These are phyloP conservation scores for Grapholita molesta DNA, from an alignment of 1,140 invertebrate species.

Conservation along the genomic window DNA sequence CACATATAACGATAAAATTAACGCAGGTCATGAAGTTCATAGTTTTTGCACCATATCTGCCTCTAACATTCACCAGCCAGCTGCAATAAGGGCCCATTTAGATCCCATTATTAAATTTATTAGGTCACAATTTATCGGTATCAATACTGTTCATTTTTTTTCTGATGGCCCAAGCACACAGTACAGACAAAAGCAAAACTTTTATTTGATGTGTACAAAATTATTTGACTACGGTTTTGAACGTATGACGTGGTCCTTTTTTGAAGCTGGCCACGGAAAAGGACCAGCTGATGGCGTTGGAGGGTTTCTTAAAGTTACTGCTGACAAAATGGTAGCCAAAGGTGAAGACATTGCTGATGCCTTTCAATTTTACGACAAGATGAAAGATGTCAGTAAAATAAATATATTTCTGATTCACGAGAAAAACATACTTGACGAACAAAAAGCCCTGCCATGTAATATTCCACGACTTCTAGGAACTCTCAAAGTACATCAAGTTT, in stretches of 20 bases:
- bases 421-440: neutral
- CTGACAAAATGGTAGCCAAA: conserved; percentile 25
- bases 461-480: conserved; percentile 19
- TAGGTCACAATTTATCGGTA: conserved; percentile 5
- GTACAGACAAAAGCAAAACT: conserved; percentile 32
- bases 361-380: conserved; percentile 17
- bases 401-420: conserved; percentile 18
- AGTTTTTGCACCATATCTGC: conserved; percentile 36
- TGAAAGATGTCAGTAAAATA: conserved; percentile 21
- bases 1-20: neutral
- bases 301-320: conserved; percentile 27
- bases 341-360: conserved; percentile 24
- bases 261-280: conserved; percentile 32
- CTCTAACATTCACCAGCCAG: conserved; percentile 23
- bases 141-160: conserved; percentile 34
- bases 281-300: conserved; percentile 30
- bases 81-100: conserved; percentile 35
- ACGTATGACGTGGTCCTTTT: conserved; percentile 25
- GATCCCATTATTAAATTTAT: conserved; percentile 29
- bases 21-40: conserved; percentile 1
- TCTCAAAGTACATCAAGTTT: conserved; percentile 25
- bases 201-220: conserved; percentile 22
- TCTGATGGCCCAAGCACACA: conserved; percentile 38
- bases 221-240: conserved; percentile 20
- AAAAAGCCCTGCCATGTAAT: neutral